Evolutionary conservation across 2,888 invertebrate species (phyloP).

Genomic region (Sabatieria punctata): DNA sequence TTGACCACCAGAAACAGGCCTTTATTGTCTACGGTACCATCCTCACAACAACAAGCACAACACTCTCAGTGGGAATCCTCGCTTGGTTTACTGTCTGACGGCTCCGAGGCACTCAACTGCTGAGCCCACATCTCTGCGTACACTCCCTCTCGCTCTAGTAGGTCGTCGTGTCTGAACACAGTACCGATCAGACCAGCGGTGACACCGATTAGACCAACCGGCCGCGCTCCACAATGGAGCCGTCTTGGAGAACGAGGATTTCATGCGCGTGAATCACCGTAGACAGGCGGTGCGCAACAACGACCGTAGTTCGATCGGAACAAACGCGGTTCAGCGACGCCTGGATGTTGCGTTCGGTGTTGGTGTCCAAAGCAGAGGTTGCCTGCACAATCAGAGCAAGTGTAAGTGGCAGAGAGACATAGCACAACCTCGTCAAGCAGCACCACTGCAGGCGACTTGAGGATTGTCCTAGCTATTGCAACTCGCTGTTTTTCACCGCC

Average conservation of each 20-base stretch:
- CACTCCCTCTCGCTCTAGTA: constrained; percentile 50
- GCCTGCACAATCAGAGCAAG: constrained; percentile 24
- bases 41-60: no score
- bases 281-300: constrained; percentile 77
- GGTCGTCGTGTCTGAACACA: constrained; percentile 54
- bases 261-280: constrained; percentile 86
- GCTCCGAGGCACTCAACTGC: no score
- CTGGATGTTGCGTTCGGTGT: constrained; percentile 77
- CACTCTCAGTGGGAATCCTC: no score
- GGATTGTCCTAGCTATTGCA: constrained; percentile 81
- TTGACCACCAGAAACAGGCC: no score
- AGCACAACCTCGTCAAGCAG: constrained; percentile 64
- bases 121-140: constrained; percentile 87
- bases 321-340: constrained; percentile 58
- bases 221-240: constrained; percentile 76
- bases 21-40: no score
- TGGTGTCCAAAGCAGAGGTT: constrained; percentile 72
- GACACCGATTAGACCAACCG: constrained; percentile 47
- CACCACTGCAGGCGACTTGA: constrained; percentile 74
- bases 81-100: no score
- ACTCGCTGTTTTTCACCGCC: constrained; percentile 96
- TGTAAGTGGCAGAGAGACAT: neutral
- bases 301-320: constrained; percentile 69
- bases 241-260: constrained; percentile 69
- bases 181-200: no score